Conservation (phyloP, 2,888 invertebrate genomes). For the Metopia argyrocephala region DNA sequence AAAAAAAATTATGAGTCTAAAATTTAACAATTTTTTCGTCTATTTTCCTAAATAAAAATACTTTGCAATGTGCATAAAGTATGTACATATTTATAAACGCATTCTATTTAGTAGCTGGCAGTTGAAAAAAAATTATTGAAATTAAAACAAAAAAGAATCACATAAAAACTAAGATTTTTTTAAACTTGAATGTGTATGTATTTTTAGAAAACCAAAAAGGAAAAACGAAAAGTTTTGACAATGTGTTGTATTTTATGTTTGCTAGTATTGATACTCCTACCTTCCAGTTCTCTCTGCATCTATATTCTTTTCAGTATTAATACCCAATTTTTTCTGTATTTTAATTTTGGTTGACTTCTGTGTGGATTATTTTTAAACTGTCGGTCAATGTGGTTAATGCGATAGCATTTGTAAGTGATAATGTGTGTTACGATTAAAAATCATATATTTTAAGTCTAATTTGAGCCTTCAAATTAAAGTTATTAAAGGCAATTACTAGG, state of each 20-base stretch:
- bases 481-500: too few relatives aligned
- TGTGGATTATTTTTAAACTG: conserved; percentile 41
- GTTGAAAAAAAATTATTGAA: not conserved
- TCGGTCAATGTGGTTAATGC: not conserved
- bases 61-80: too few relatives aligned
- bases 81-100: not conserved
- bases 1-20: too few relatives aligned
- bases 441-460: too few relatives aligned
- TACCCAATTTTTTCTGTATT: conserved; percentile 32
- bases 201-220: conserved; percentile 6
- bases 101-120: not conserved
- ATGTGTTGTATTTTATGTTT: conserved; percentile 4
- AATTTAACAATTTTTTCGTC: too few relatives aligned
- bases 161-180: conserved; percentile 21
- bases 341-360: conserved; percentile 38
- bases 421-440: not conserved
- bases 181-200: not conserved
- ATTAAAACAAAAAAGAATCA: not conserved
- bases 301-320: not conserved
- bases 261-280: conserved; percentile 6
- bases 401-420: not conserved
- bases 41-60: too few relatives aligned
- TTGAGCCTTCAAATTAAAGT: too few relatives aligned
- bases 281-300: not conserved
- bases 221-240: conserved; percentile 5